Percentiles rank a stretch among this genome's conserved stretches.
These are phyloP conservation scores for Ornithoptera alexandrae DNA, from an alignment of 2,888 invertebrate species.

Conservation along the genomic window DNA sequence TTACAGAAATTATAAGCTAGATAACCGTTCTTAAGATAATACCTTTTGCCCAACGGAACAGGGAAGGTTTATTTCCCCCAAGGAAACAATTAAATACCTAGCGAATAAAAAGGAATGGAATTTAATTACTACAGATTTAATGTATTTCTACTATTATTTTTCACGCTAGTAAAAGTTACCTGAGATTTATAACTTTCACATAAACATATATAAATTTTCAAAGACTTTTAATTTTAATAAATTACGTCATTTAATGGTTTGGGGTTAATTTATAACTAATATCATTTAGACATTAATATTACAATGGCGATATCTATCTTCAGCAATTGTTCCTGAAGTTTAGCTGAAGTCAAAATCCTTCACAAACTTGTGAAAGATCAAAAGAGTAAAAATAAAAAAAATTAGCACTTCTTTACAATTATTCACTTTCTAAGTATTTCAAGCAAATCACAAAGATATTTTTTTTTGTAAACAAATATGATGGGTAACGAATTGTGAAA, in stretches of 20 bases:
- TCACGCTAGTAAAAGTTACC: slow-evolving; percentile 25
- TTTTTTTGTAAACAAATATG: no score
- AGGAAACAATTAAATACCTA: slow-evolving; percentile 46
- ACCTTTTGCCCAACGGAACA: slow-evolving; percentile 42
- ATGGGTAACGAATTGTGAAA: no score
- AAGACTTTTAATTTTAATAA: not conserved
- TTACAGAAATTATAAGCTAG: slow-evolving; percentile 54
- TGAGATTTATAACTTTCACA: slow-evolving; percentile 1
- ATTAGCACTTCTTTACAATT: no score
- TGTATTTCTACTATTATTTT: slow-evolving; percentile 44
- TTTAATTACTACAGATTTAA: slow-evolving; percentile 51
- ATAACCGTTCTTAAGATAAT: slow-evolving; percentile 43
- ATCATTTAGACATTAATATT: no score
- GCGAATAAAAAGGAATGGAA: slow-evolving; percentile 72
- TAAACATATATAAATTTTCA: not conserved
- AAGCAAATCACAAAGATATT: no score
- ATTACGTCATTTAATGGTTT: not conserved
- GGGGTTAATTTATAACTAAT: no score
- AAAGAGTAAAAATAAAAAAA: no score
- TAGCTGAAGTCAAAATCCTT: no score
- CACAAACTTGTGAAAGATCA: no score
- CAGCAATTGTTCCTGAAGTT: no score
- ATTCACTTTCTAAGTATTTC: no score
- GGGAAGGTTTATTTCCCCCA: slow-evolving; percentile 26
- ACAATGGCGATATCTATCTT: no score